Percentiles rank a stretch among this genome's conserved stretches.
phyloP scores from a whole-genome alignment of 2,113 vertebrate species.

The Montifringilla adamsi region DNA sequence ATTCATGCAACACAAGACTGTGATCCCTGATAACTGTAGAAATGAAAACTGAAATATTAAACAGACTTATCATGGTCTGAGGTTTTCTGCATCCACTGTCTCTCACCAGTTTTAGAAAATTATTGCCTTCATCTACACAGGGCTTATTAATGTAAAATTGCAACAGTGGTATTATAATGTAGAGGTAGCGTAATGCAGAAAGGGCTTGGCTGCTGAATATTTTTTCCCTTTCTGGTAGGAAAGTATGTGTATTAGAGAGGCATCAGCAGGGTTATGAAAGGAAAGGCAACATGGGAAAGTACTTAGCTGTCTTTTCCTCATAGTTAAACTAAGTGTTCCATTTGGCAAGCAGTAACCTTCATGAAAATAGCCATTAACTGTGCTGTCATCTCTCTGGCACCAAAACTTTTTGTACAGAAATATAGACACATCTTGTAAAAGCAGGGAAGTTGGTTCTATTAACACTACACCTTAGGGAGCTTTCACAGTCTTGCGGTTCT shows the following conservation, averaged over 20 bases:
- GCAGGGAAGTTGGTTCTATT: background rate
- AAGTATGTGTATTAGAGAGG: background rate
- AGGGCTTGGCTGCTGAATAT: background rate
- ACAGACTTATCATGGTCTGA: background rate
- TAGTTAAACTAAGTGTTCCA: background rate
- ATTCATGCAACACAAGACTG: background rate
- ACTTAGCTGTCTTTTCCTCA: background rate
- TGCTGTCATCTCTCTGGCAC: background rate
- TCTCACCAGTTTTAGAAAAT: background rate
- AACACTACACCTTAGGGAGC: background rate
- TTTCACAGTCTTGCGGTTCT: background rate
- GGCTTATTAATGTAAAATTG: background rate
- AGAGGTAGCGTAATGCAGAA: background rate
- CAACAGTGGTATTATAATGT: background rate
- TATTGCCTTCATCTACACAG: background rate
- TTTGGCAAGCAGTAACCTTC: background rate
- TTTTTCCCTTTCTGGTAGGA: background rate
- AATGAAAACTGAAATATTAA: background rate
- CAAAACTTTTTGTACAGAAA: background rate
- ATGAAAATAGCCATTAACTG: background rate
- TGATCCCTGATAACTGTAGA: background rate
- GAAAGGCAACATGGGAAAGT: background rate
- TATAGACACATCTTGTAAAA: background rate
- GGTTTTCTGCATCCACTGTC: background rate
- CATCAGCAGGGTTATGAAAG: background rate